A percentile compares a stretch with the other conserved stretches of the same genome.
phyloP scores from a whole-genome alignment of 2,888 invertebrate genomes.

The Platycheirus albimanus region DNA sequence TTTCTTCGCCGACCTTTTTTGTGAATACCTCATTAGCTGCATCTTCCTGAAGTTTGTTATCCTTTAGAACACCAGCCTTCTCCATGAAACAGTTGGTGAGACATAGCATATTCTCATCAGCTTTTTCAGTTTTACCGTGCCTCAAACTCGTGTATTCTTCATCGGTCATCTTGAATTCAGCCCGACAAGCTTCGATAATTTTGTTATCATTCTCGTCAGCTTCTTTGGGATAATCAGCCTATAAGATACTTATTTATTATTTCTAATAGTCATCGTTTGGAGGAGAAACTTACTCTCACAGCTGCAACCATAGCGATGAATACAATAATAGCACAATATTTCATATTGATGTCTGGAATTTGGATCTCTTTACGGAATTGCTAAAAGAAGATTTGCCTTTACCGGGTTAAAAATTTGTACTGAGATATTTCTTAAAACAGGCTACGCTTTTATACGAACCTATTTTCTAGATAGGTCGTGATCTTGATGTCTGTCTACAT shows the following conservation, averaged over 20 bases:
- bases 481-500: no score
- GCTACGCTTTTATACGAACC: no score
- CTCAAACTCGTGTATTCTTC: constrained; percentile 9
- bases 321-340: not conserved
- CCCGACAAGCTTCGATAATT: not conserved
- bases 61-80: not conserved
- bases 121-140: not conserved
- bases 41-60: not conserved
- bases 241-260: not conserved
- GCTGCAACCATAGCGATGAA: not conserved
- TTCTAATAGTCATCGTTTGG: no score
- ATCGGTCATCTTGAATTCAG: not conserved
- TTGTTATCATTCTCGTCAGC: not conserved
- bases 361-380: no score
- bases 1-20: not conserved
- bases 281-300: not conserved
- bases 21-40: not conserved
- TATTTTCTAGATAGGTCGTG: no score
- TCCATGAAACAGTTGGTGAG: not conserved
- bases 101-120: constrained; percentile 4
- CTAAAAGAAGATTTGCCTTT: no score
- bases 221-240: constrained; percentile 27
- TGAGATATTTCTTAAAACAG: no score
- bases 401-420: no score
- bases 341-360: no score